A percentile compares a stretch with the other conserved stretches of the same genome.
phyloP scores from a whole-genome alignment of 2,888 invertebrate species.

The Hirtodrosophila histrioides region DNA sequence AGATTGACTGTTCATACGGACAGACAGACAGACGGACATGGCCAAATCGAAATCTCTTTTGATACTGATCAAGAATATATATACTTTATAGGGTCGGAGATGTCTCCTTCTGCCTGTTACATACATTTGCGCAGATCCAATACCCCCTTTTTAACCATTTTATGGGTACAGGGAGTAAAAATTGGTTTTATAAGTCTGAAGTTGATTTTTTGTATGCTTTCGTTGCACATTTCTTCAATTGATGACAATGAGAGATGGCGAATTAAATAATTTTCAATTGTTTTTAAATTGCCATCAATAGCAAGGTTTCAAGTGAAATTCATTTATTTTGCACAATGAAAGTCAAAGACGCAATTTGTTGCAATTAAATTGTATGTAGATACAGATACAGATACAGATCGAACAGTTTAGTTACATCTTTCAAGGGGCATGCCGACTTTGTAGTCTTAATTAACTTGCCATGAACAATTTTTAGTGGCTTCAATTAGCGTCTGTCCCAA shows the following conservation, averaged over 20 bases:
- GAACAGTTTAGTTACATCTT: slow-evolving; percentile 24
- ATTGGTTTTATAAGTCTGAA: slow-evolving; percentile 20
- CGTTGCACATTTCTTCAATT: slow-evolving; percentile 60
- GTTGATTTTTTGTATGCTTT: slow-evolving; percentile 30
- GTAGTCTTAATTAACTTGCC: slow-evolving; percentile 46
- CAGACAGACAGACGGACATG: no score
- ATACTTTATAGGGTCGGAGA: no score
- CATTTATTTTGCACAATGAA: slow-evolving; percentile 77
- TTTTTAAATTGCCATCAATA: slow-evolving; percentile 78
- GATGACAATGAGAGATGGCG: slow-evolving; percentile 49
- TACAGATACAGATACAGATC: slow-evolving; percentile 24
- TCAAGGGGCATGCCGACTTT: slow-evolving; percentile 5
- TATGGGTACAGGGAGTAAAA: no score
- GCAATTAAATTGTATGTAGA: slow-evolving; percentile 46
- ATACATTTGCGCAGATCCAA: no score
- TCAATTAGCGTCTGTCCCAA: slow-evolving; percentile 53
- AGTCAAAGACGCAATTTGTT: slow-evolving; percentile 71
- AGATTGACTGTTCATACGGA: no score
- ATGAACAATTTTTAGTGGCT: slow-evolving; percentile 45
- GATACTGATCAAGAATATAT: no score
- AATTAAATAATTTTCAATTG: slow-evolving; percentile 74
- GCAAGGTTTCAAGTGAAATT: slow-evolving; percentile 74
- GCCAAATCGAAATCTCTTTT: no score
- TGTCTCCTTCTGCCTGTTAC: no score
- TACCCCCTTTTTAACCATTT: no score